Evolutionary conservation across 2,113 vertebrate species (phyloP), one percentile per base, ranked within the genome.

Genomic region (Ptyas mucosa): DNA sequence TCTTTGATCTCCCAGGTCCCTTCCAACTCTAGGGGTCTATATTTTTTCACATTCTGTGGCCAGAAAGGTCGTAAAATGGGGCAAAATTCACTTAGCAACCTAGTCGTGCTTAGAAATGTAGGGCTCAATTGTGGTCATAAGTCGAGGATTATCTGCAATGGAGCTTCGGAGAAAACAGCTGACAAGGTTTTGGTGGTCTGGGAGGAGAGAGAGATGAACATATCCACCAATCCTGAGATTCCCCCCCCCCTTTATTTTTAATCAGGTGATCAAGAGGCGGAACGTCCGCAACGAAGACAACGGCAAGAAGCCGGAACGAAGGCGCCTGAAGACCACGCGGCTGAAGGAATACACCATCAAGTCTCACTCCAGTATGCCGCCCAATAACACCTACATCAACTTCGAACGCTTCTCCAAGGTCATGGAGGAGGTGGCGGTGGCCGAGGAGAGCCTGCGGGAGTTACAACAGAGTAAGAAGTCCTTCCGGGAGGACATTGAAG

Each of bases 281-380:
- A 99, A 99, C 0, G 99, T 99, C 34, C 98, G 99, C 23, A 98
- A 97, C 0, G 99, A 99, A 92, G 99, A 99, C 93, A 98, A 95
- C 4, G 95, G 98, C 94, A 98, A 98, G 96, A 99, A 98, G 94
- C 97, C 98, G 0, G 99, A 99, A 96, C 98, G 99, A 4, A 98
- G 99, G 4, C 98, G 99, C 34, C 98, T 99, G 95, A 99, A 99
- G 97, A 99, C 99, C 0, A 99, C 99, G 0, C 99, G 99, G 51
- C 98, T 99, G 93, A 99, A 99, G 97, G 99, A 99, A 96, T 99
- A 99, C 98, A 99, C 99, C 95, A 99, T 99, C 97, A 99, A 99
- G 94, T 99, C 99, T 0, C 99, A 99, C 97, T 99, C 99, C 23
- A 99, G 99, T 98, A 99, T 99, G 99, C 99, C 99, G 0, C 99